Percentiles rank a stretch among this genome's conserved stretches.
phyloP scores from a whole-genome alignment of 2,888 invertebrate species.

The Sphecodes monilicornis region DNA sequence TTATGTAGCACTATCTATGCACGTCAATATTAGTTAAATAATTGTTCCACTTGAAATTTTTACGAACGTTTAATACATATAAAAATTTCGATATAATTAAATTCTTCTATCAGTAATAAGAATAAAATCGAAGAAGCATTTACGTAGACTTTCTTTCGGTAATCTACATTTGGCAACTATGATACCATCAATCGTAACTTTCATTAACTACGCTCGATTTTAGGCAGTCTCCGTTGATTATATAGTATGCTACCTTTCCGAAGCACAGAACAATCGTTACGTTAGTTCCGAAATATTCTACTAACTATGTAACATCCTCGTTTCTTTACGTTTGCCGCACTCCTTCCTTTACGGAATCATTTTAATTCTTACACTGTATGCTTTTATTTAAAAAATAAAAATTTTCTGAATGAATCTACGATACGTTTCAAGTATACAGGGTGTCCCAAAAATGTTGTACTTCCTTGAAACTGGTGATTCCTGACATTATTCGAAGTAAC shows the following conservation, averaged over 20 bases:
- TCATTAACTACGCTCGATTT: conserved; percentile 65
- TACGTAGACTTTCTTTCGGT: conserved; percentile 68
- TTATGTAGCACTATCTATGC: conserved; percentile 50
- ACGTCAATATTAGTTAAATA: conserved; percentile 46
- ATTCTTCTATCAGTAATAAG: conserved; percentile 75
- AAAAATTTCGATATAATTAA: conserved; percentile 70
- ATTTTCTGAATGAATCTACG: conserved; percentile 1
- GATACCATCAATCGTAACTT: conserved; percentile 72
- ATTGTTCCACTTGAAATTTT: conserved; percentile 66
- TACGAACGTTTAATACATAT: conserved; percentile 59
- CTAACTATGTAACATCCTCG: background rate
- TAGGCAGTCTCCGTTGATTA: conserved; percentile 53
- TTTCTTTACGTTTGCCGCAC: background rate
- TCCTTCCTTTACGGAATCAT: background rate
- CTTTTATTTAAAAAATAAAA: conserved; percentile 31
- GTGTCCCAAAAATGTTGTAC: background rate
- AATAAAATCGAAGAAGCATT: conserved; percentile 74
- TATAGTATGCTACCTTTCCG: conserved; percentile 65
- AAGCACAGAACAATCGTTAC: conserved; percentile 15
- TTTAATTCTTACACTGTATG: conserved; percentile 17
- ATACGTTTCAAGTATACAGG: background rate
- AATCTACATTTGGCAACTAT: conserved; percentile 64
- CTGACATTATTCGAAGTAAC: too few relatives aligned
- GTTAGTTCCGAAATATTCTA: background rate
- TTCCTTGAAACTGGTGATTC: background rate